phyloP scores from a whole-genome alignment of 2,113 vertebrate genomes.

The Carassius gibelio region DNA sequence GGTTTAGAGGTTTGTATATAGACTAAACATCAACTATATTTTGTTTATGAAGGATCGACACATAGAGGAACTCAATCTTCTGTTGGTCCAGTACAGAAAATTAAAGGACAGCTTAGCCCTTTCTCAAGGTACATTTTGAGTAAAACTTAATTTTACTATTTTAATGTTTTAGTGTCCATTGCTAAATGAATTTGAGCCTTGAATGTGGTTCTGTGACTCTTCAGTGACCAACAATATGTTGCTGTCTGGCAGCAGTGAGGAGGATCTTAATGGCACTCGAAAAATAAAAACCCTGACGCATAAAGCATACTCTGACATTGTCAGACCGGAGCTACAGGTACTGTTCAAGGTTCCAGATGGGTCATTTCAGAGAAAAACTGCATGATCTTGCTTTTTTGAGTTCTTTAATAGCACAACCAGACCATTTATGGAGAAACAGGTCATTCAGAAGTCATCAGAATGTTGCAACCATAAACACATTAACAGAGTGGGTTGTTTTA shows the following conservation, averaged over 20 bases:
- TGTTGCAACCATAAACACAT: background rate
- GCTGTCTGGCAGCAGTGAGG: slow-evolving; percentile 79
- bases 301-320: slow-evolving; percentile 78
- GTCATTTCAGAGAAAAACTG: background rate
- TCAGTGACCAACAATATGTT: slow-evolving; percentile 74
- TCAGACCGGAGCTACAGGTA: slow-evolving; percentile 80
- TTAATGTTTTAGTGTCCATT: background rate
- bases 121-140: slow-evolving; percentile 65
- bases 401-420: background rate
- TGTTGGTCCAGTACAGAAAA: slow-evolving; percentile 85
- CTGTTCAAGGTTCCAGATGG: background rate
- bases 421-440: background rate
- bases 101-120: slow-evolving; percentile 77
- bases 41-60: slow-evolving; percentile 80
- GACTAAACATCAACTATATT: background rate
- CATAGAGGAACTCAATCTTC: slow-evolving; percentile 86
- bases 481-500: background rate
- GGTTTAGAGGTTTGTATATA: background rate
- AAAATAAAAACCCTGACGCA: slow-evolving; percentile 76
- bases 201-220: background rate
- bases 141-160: background rate
- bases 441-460: background rate
- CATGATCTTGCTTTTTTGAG: background rate
- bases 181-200: background rate
- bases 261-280: slow-evolving; percentile 81